These are phyloP conservation scores for Gymnocheta viridis DNA, from an alignment of 2,888 invertebrate species.

Conservation along the genomic window DNA sequence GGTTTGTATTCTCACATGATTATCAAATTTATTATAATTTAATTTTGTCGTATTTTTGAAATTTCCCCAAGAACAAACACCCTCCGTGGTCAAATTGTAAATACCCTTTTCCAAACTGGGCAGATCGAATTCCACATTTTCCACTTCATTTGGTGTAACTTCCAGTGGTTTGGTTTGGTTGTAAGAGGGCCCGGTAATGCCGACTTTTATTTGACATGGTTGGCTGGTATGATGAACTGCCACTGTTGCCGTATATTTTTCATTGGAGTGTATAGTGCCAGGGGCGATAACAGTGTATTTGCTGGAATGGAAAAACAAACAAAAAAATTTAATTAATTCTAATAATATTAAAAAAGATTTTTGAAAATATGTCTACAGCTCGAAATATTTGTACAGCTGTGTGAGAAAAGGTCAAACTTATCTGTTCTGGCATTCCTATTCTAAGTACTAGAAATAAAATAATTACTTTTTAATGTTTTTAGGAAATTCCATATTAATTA, in stretches of 20 bases:
- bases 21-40: constrained; percentile 83
- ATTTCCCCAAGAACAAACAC: constrained; percentile 85
- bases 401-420: not conserved
- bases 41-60: constrained; percentile 89
- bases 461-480: not conserved
- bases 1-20: constrained; percentile 90
- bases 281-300: constrained; percentile 91
- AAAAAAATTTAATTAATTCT: not conserved
- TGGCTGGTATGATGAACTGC: constrained; percentile 82
- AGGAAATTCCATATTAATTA: too few relatives aligned
- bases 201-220: constrained; percentile 75
- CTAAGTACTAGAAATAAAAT: not conserved
- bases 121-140: constrained; percentile 75
- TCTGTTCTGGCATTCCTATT: not conserved
- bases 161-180: constrained; percentile 75
- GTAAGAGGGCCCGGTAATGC: constrained; percentile 76
- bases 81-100: constrained; percentile 89
- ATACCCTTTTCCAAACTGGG: constrained; percentile 83
- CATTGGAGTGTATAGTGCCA: constrained; percentile 89
- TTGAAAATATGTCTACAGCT: not conserved
- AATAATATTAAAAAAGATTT: not conserved
- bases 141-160: constrained; percentile 72
- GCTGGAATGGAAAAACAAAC: constrained; percentile 56
- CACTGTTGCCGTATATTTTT: constrained; percentile 91
- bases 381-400: not conserved